A percentile compares a stretch with the other conserved stretches of the same genome.
These are phyloP conservation scores for Toxotes jaculatrix DNA, from an alignment of 2,113 vertebrate genomes.

Conservation along the genomic window DNA sequence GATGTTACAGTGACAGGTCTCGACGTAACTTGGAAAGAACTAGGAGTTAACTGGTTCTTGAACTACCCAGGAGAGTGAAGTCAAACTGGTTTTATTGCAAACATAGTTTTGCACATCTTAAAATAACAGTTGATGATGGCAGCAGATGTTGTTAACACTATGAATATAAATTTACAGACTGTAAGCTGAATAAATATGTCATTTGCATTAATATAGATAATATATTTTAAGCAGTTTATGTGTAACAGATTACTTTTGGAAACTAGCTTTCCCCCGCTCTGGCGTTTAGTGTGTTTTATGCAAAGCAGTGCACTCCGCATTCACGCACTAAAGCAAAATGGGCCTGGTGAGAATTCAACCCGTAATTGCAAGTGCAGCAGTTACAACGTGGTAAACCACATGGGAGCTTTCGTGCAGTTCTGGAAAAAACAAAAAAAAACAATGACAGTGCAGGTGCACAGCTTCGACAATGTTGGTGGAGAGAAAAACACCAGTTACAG, in stretches of 20 bases:
- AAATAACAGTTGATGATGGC: constrained; percentile 14
- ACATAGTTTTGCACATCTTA: constrained; percentile 26
- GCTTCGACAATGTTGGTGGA: constrained; percentile 7
- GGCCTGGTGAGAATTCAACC: constrained; percentile 68
- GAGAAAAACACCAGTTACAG: constrained; percentile 36
- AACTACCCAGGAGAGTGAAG: background rate
- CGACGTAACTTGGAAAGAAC: background rate
- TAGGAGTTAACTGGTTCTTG: constrained; percentile 13
- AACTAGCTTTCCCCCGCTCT: background rate
- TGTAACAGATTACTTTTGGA: constrained; percentile 42
- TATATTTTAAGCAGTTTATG: constrained; percentile 19
- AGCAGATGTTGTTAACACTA: constrained; percentile 19
- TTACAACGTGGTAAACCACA: constrained; percentile 58
- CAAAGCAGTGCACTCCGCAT: constrained; percentile 52
- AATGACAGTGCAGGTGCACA: constrained; percentile 58
- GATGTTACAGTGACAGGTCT: background rate
- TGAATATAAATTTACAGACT: constrained; percentile 7
- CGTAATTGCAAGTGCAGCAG: constrained; percentile 74
- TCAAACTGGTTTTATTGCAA: constrained; percentile 16
- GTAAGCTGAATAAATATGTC: background rate
- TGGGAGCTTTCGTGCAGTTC: constrained; percentile 43
- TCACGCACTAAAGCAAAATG: constrained; percentile 53
- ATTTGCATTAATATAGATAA: constrained; percentile 19
- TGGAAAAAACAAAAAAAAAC: constrained; percentile 32
- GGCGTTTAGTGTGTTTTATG: constrained; percentile 52